Percentiles rank a stretch among this genome's conserved stretches.
Evolutionary conservation across 2,113 vertebrate genomes (phyloP).

Genomic region (Vimba vimba): DNA sequence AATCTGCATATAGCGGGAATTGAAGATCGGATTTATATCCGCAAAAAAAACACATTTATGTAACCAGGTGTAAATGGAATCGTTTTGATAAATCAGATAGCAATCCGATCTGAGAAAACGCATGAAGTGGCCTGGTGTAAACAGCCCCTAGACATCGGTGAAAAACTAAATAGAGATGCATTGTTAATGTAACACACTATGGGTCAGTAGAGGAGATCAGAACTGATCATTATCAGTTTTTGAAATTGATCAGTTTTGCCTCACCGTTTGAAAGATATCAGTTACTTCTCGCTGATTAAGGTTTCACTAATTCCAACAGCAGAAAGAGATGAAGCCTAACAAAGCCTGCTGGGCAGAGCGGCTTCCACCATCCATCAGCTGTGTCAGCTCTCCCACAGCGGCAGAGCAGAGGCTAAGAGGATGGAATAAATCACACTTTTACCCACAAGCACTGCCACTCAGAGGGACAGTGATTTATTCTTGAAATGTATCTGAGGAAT

Average conservation of each 20-base stretch:
- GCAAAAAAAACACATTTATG: too few relatives aligned
- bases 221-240: neutral
- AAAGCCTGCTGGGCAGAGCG: conserved; percentile 67
- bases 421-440: conserved; percentile 72
- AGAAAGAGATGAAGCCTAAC: conserved; percentile 63
- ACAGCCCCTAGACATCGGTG: too few relatives aligned
- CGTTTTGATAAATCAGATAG: too few relatives aligned
- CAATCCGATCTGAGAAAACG: too few relatives aligned
- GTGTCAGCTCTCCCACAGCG: conserved; percentile 67
- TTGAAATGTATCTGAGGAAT: conserved; percentile 43
- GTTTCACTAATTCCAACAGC: conserved; percentile 59
- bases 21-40: too few relatives aligned
- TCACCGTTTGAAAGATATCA: conserved; percentile 48
- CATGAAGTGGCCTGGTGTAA: too few relatives aligned
- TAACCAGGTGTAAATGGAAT: too few relatives aligned
- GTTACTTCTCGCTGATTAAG: conserved; percentile 62
- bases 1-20: too few relatives aligned
- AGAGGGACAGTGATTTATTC: conserved; percentile 57
- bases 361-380: conserved; percentile 73
- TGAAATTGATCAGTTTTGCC: neutral
- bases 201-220: neutral
- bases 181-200: too few relatives aligned
- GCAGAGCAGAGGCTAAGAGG: conserved; percentile 63
- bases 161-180: too few relatives aligned
- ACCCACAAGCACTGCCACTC: conserved; percentile 68